Base-by-base conservation (phyloP, 2,113 vertebrate genomes). In the Pangasianodon hypophthalmus region DNA sequence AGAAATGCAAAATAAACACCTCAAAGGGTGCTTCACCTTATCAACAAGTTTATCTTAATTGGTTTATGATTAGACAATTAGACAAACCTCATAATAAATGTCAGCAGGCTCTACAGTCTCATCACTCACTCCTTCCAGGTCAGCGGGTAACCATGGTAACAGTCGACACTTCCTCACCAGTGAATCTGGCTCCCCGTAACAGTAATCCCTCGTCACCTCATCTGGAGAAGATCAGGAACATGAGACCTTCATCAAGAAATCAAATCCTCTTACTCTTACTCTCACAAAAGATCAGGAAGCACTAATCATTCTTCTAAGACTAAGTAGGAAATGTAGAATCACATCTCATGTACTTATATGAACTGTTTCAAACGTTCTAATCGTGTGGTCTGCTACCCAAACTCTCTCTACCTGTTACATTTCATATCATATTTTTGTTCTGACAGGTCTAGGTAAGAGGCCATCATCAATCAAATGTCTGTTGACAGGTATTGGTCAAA, bases 161-260 rank as follows among this genome's bases (percentile, higher is more conserved):
- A 99, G 91, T 46, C 96, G 92, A 90, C 98, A 99, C 21, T 82
- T 96, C 92, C 97, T 96, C 91, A 98, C 88, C 92, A 98, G 93
- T 3, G 95, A 93, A 90, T 98, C 93, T 0, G 93, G 90, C 92
- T 99, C 98, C 19, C 98, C 98, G 0, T 98, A 95, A 1, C 97
- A 94, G 0, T 97, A 99, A 93, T 99, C 98, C 46, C 98, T 97
- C 6, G 97, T 98, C 54, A 98, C 97, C 93, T 99, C 98, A 86
- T 98, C 98, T 99, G 95, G 56, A 79, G 71, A 88, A 62, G 83
- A 79, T 71, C 32, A 90, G 77, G 46, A 3, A 50, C 18, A 64
- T 52, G 6, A 52, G 71, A 79, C 14, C 37, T 37, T n/a, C 16
- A 0, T 60, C 19, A 48, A 37, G 21, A 41, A 82, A 83, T 9